A percentile compares a stretch with the other conserved stretches of the same genome.
Evolutionary conservation across 2,888 invertebrate genomes (phyloP).

Genomic region (Erebia aethiops): DNA sequence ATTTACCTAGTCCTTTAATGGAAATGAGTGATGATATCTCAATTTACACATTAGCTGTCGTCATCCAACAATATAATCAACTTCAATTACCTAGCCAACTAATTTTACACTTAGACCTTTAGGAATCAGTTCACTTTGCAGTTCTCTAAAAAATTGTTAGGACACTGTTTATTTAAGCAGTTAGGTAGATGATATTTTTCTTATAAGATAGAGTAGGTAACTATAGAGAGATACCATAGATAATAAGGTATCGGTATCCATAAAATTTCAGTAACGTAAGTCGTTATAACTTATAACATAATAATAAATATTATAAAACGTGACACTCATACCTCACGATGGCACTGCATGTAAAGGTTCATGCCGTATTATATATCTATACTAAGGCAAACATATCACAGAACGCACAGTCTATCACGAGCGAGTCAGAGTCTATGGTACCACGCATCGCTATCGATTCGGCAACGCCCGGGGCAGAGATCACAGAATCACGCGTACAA

Average conservation of each 20-base stretch:
- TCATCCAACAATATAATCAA: too few species aligned
- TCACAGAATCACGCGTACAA: slow-evolving; percentile 74
- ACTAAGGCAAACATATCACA: slow-evolving; percentile 82
- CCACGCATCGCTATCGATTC: slow-evolving; percentile 70
- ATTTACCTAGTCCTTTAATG: too few species aligned
- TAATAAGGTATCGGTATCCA: neutral
- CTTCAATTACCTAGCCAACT: too few species aligned
- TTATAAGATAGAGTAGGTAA: neutral
- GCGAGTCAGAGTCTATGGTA: slow-evolving; percentile 51
- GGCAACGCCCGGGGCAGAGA: slow-evolving; percentile 68
- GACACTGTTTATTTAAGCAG: neutral
- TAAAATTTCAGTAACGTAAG: neutral
- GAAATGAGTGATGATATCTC: too few species aligned
- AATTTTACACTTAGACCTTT: too few species aligned
- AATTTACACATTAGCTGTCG: too few species aligned
- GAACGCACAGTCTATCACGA: slow-evolving; percentile 68
- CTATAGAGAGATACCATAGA: neutral
- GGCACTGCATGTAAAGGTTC: slow-evolving; percentile 82
- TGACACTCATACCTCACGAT: slow-evolving; percentile 76
- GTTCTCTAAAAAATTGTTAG: neutral
- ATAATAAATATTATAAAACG: neutral
- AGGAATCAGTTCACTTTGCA: neutral
- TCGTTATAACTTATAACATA: neutral
- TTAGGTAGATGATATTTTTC: neutral
- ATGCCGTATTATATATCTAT: slow-evolving; percentile 71